These are phyloP conservation scores for Melierax canorus DNA, from an alignment of 2,113 vertebrate genomes.

Conservation along the genomic window DNA sequence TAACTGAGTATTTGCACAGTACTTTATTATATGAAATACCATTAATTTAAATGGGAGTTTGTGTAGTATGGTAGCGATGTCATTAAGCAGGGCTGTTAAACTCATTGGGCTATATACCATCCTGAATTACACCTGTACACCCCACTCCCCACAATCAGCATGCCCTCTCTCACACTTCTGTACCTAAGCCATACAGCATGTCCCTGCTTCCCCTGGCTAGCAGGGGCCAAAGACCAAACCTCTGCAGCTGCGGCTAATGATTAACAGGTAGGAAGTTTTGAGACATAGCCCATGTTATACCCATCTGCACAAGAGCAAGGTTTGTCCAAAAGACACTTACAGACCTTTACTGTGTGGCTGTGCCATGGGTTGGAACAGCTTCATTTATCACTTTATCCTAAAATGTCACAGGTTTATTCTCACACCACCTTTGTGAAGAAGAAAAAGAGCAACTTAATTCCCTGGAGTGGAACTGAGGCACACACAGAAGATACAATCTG, in stretches of 20 bases:
- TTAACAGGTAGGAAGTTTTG: background rate
- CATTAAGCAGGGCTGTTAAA: constrained; percentile 52
- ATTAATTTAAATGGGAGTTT: constrained; percentile 60
- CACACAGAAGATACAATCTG: background rate
- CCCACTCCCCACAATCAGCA: background rate
- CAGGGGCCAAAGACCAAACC: background rate
- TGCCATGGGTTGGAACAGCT: background rate
- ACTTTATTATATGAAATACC: constrained; percentile 57
- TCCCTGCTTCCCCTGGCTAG: background rate
- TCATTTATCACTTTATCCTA: background rate
- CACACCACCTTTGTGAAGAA: background rate
- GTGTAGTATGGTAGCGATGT: constrained; percentile 38
- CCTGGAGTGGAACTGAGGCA: background rate
- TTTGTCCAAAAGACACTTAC: background rate
- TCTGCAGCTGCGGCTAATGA: constrained; percentile 9
- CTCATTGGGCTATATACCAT: constrained; percentile 4
- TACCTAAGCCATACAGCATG: background rate
- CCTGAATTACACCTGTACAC: constrained; percentile 16
- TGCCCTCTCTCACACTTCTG: background rate
- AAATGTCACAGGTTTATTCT: background rate
- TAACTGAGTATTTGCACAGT: constrained; percentile 34
- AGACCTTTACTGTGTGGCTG: background rate
- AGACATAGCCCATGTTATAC: background rate
- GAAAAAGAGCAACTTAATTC: background rate
- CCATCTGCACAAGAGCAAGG: background rate